Conservation (phyloP, 2,888 invertebrate species). For the Steinernema carpocapsae region DNA sequence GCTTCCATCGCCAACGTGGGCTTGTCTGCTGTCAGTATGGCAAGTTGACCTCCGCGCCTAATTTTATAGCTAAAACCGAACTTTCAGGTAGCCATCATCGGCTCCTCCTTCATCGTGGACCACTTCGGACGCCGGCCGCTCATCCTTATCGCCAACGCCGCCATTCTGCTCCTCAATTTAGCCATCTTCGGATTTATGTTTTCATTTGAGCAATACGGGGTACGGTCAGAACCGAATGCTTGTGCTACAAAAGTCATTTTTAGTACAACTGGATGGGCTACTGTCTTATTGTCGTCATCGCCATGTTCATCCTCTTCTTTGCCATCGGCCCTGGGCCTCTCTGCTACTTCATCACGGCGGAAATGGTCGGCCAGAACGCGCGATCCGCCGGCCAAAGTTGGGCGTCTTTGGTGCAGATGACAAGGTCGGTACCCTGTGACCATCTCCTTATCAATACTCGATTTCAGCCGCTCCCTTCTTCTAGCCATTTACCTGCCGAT, state of each 20-base stretch:
- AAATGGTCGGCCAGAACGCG: slow-evolving; percentile 57
- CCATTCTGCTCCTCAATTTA: slow-evolving; percentile 47
- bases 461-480: slow-evolving; percentile 56
- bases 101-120: slow-evolving; percentile 58
- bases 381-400: slow-evolving; percentile 61
- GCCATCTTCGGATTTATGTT: slow-evolving; percentile 50
- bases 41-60: slow-evolving; percentile 38
- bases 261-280: slow-evolving; percentile 53
- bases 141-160: slow-evolving; percentile 41
- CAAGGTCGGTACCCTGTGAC: slow-evolving; percentile 42
- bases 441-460: background rate
- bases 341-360: slow-evolving; percentile 61
- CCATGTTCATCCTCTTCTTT: slow-evolving; percentile 58
- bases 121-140: slow-evolving; percentile 59
- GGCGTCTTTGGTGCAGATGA: slow-evolving; percentile 61
- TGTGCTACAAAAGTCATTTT: background rate
- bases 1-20: slow-evolving; percentile 61
- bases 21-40: slow-evolving; percentile 55
- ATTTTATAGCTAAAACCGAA: background rate
- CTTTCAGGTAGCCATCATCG: slow-evolving; percentile 51
- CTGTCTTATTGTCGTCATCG: slow-evolving; percentile 54
- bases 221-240: background rate
- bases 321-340: slow-evolving; percentile 62
- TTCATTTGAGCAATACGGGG: slow-evolving; percentile 42
- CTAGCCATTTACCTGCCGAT: slow-evolving; percentile 57